phyloP scores from a whole-genome alignment of 2,797 vertebrate species.

The Aphelocoma californica region DNA sequence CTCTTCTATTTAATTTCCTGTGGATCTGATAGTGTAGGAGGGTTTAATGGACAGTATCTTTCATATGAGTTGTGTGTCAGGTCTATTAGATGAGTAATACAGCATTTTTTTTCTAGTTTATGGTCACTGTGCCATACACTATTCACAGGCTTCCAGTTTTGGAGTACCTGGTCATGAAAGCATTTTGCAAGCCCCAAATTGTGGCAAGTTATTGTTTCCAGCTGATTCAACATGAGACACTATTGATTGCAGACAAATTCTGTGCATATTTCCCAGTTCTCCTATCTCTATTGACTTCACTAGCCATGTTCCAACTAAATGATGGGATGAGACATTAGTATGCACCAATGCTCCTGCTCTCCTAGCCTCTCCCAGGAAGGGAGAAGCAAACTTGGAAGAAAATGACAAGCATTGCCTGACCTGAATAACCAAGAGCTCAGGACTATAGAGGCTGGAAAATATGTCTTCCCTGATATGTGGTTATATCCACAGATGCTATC shows the following conservation, averaged over 20 bases:
- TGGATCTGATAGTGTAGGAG: not conserved
- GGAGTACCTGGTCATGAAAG: not conserved
- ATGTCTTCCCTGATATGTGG: not conserved
- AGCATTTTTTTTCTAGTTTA: not conserved
- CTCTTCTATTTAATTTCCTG: not conserved
- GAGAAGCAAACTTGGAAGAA: not conserved
- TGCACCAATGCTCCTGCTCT: not conserved
- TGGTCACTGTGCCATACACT: not conserved
- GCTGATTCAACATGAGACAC: not conserved
- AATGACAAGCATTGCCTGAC: not conserved
- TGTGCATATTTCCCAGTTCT: not conserved
- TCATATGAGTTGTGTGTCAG: not conserved
- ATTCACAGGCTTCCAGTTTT: not conserved
- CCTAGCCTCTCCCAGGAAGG: not conserved
- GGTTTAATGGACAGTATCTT: not conserved
- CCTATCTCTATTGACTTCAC: not conserved
- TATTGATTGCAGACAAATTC: not conserved
- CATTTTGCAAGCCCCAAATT: not conserved
- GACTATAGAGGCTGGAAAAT: not conserved
- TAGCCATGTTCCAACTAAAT: not conserved
- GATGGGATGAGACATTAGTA: not conserved
- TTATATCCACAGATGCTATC: not conserved
- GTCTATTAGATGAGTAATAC: not conserved
- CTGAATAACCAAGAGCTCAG: not conserved
- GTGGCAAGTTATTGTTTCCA: not conserved